phyloP scores from a whole-genome alignment of 1,140 invertebrate genomes.

The Vollenhovia emeryi region DNA sequence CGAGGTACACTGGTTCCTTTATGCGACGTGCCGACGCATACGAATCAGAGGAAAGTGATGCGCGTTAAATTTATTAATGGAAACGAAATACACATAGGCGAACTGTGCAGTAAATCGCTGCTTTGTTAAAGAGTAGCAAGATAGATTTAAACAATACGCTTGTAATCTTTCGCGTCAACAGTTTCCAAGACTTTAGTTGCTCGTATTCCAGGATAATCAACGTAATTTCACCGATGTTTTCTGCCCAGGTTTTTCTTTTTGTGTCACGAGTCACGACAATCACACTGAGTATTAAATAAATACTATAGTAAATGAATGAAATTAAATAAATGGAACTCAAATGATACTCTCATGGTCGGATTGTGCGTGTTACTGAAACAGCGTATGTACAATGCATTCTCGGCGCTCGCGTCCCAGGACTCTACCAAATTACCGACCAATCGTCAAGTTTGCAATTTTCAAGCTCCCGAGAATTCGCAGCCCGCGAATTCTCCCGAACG shows the following conservation, averaged over 20 bases:
- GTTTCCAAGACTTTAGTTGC: not conserved
- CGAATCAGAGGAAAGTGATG: slow-evolving; percentile 3
- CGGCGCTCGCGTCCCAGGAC: not conserved
- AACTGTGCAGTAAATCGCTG: not conserved
- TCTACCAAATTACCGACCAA: slow-evolving; percentile 65
- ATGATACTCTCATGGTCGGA: slow-evolving; percentile 67
- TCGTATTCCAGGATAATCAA: not conserved
- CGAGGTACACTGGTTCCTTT: slow-evolving; percentile 67
- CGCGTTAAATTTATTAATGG: not conserved
- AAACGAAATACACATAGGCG: not conserved
- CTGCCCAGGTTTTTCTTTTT: not conserved
- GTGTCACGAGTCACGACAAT: slow-evolving; percentile 30
- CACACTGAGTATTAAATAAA: slow-evolving; percentile 62
- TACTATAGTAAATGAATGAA: slow-evolving; percentile 63
- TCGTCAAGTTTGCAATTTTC: slow-evolving; percentile 59
- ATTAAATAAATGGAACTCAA: slow-evolving; percentile 32
- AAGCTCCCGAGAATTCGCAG: not conserved
- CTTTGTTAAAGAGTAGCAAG: not conserved
- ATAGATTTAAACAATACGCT: not conserved
- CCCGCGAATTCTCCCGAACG: not conserved
- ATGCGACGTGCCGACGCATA: not conserved
- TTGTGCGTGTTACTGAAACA: not conserved
- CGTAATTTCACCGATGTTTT: not conserved
- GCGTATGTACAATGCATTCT: not conserved
- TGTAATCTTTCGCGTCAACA: not conserved